Evolutionary conservation across 2,113 vertebrate genomes (phyloP).

Genomic region (Montifringilla adamsi): DNA sequence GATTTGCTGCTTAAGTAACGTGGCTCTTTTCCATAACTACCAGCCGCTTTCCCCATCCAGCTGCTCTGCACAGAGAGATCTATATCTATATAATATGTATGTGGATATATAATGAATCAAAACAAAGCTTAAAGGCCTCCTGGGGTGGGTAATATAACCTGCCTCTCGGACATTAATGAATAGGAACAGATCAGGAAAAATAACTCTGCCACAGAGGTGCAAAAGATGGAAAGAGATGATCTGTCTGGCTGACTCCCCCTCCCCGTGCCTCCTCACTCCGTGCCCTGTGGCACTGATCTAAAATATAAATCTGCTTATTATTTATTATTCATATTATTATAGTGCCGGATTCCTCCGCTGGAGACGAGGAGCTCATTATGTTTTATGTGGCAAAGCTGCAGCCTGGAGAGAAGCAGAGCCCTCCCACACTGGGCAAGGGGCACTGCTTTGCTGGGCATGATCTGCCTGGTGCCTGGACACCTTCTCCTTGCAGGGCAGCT

Average conservation of each 20-base stretch:
- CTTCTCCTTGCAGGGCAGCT: neutral
- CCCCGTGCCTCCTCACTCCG: neutral
- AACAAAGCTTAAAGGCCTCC: constrained; percentile 24
- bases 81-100: neutral
- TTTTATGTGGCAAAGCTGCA: neutral
- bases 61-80: constrained; percentile 3
- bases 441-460: neutral
- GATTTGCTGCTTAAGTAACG: neutral
- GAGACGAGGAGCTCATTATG: neutral
- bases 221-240: neutral
- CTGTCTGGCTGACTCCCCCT: neutral
- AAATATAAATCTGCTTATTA: constrained; percentile 2
- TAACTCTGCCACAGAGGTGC: neutral
- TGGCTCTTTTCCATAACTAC: neutral
- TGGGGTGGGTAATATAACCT: neutral
- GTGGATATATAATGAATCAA: constrained; percentile 27
- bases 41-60: neutral
- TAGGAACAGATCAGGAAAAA: neutral
- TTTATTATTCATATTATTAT: constrained; percentile 30
- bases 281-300: neutral
- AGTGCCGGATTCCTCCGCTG: neutral
- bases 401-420: neutral
- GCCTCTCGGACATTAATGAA: neutral
- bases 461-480: accelerated
- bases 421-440: neutral